Evolutionary conservation across 1,140 invertebrate species (phyloP), one percentile per base, ranked within the genome.

Genomic region (Hycleus cichorii): DNA sequence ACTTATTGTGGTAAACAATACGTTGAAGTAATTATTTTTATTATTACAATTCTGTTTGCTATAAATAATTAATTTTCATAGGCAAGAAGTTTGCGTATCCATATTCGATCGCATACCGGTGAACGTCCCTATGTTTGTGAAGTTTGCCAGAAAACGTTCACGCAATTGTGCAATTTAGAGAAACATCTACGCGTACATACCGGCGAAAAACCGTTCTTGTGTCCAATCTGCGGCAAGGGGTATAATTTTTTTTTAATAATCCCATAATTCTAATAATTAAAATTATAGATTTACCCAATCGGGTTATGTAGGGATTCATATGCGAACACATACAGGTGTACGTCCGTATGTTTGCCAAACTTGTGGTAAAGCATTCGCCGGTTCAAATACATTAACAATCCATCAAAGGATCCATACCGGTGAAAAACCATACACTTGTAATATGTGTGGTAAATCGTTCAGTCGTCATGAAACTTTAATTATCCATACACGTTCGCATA

Each of bases 71-170:
- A 51, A 26, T 32, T 39, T 47, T 64, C 61, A 39, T 43, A 69
- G 67, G 69, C 71, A 5, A 59, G 73, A 60, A 74, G 73, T 67
- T 61, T 74, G 52, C 64, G 62, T 49, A 73, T 74, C 46, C 73
- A 74, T 57, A 58, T 73, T n/a, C 55, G 73, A 25, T 72, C 71
- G 3, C 72, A 74, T 56, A 72, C 71, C 9, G 72, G 72, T 10
- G 71, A 74, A 55, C 61, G 69, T 18, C 70, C 64, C 1, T 89
- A 89, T 69, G 80, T 85, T 57, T 93, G 90, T 68, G 84, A 87
- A 58, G 77, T 87, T 24, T 93, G 90, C 67, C 75, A 78, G 10
- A 91, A 91, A 68, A 82, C 80, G 0, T 91, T 79, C 71, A 78
- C 76, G 5, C 78, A 77, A 47, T 70, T 76, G 10, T 80, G 83